Evolutionary conservation across 2,888 invertebrate genomes (phyloP).

Genomic region (Horisme vitalbata): DNA sequence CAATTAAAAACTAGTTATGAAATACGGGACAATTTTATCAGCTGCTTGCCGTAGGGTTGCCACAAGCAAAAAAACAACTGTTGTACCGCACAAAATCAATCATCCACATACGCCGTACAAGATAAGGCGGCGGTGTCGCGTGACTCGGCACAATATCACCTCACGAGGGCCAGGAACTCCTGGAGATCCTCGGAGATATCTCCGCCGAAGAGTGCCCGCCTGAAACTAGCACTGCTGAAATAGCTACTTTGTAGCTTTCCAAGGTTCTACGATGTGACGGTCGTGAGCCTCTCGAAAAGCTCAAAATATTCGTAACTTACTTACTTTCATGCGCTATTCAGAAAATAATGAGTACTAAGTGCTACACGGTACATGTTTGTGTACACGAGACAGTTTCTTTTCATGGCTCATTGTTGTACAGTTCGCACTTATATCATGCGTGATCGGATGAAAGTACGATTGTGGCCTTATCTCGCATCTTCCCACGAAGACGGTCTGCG

Average conservation of each 20-base stretch:
- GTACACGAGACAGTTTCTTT: constrained; percentile 36
- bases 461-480: constrained; percentile 65
- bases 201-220: constrained; percentile 39
- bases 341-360: neutral
- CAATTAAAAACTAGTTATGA: too few relatives aligned
- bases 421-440: constrained; percentile 76
- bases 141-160: constrained; percentile 54
- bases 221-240: constrained; percentile 13
- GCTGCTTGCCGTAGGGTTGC: too few relatives aligned
- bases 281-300: neutral
- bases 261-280: constrained; percentile 5
- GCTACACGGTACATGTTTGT: constrained; percentile 9
- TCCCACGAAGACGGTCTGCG: constrained; percentile 64
- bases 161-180: constrained; percentile 46
- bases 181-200: constrained; percentile 68
- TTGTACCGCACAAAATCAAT: constrained; percentile 22
- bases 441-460: constrained; percentile 75
- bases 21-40: too few relatives aligned
- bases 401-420: constrained; percentile 56
- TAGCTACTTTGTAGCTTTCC: constrained; percentile 12
- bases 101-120: constrained; percentile 26
- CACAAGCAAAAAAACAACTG: too few relatives aligned
- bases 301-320: too few relatives aligned
- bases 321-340: too few relatives aligned
- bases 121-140: constrained; percentile 40